Base-by-base conservation (phyloP, 2,888 invertebrate species). In the Resseliella maxima region DNA sequence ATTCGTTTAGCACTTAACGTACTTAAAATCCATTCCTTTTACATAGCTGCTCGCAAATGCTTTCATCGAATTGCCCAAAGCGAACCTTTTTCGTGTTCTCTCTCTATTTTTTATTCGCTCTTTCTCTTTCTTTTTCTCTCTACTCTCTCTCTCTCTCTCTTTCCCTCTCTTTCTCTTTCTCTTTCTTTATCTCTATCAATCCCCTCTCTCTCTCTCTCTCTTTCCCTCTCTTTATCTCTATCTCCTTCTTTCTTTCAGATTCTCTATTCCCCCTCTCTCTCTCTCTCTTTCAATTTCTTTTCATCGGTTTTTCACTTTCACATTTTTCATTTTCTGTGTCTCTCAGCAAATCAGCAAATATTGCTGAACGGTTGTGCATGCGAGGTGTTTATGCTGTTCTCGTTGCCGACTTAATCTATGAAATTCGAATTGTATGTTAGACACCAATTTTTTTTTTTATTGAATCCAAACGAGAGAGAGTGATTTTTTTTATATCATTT, bases 1-100 rank as follows among this genome's bases (percentile, higher is more conserved):
- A 72, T 72, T 72, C 72, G 72, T 72, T 72, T 72, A 72, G 72
- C 72, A 72, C 72, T 72, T 72, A 72, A 72, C 72, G 72, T 72
- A 35, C 72, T 72, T 72, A 72, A 72, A 72, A 72, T 72, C 72
- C 72, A 72, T 72, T 72, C 72, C 72, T 72, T 72, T 72, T 72
- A 72, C 72, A 31, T 27, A 15, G 35, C 1, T 72, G 72, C 72
- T 72, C 72, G 72, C 27, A 72, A 72, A 72, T 72, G 72, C 72
- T 72, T 72, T 72, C 72, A 72, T 72, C 72, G 72, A 72, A 72
- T 72, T 31, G 72, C 72, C 72, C 72, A 72, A 35, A 72, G 72
- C 72, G 31, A 72, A n/a, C 72, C 31, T 72, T 31, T 72, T 50
- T 50, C 18, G n/a, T 50, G 2, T 18, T 8, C 8, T 18, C 18